Base-by-base conservation (phyloP, 2,113 vertebrate genomes). In the Lonchura striata region DNA sequence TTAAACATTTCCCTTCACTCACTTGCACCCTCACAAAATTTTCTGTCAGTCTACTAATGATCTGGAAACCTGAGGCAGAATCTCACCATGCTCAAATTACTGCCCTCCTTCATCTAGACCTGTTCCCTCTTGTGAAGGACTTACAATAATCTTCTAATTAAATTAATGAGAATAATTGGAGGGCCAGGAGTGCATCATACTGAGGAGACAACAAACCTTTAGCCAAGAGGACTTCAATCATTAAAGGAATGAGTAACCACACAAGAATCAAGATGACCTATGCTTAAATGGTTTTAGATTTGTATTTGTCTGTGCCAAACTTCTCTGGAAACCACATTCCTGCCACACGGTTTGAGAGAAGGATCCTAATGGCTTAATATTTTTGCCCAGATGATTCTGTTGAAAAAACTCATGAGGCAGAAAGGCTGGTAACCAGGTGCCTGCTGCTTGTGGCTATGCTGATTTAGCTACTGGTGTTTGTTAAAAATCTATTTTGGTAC, bases 211-310 rank as follows among this genome's bases (percentile, higher is more conserved):
- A 77, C 11, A 65, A 86, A 75, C 17, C 28, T 49, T 70, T 4
- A 81, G 68, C 18, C 64, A 68, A 56, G 68, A 56, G 30, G 5
- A 64, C 5, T 44, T 61, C 15, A 10, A n/a, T 33, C 72, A 76
- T 27, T 12, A 75, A 87, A 57, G 11, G 41, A 39, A 76, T 0
- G 0, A 72, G 35, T 44, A 47, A 65, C 16, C 0, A 0, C 10
- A 1, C 12, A 49, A 64, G 11, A 63, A 82, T 27, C 19, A 64
- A 52, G 28, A 57, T 3, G 11, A 49, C 10, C 27, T 78, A 21
- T 2, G 5, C 46, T 79, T 57, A 82, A 85, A 42, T 14, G 25
- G 23, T 47, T 69, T 31, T 44, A 57, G 19, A 84, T 64, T 60
- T 68, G 28, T 57, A 74, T 53, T 56, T 60, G 25, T 42, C 44